Evolutionary conservation across 2,797 vertebrate species (phyloP), one percentile per base, ranked within the genome.

Genomic region (Basileuterus tristriatus): DNA sequence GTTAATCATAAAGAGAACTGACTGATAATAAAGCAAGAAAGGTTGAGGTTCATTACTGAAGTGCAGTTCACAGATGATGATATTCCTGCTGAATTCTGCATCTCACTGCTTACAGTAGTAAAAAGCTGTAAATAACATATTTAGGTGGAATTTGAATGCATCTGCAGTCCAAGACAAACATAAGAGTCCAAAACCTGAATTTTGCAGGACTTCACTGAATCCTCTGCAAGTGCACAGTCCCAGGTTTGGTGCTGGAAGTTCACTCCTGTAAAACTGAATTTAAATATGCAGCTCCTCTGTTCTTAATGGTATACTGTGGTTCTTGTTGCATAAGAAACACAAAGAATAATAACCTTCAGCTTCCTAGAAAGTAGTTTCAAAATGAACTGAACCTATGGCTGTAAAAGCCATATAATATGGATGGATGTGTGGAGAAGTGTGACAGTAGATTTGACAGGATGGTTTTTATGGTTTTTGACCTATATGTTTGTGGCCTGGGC

Each of bases 391-490:
- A 44, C 3, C 2, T 34, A 1, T 52, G 39, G n/a, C 4, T 52
- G 8, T 37, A 39, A 70, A 68, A 77, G 14, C 20, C 12, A 11
- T 55, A 0, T 36, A 6, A 44, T 62, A n/a, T 37, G 20, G 0
- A 2, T 41, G 23, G 0, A 0, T 43, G 6, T 21, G 22, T 30
- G 53, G 13, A 24, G 53, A 53, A 43, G 3, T 20, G 37, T 5
- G 8, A 29, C 8, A 11, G 22, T 41, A n/a, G 5, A 6, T 74
- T 67, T 68, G 32, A 11, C 37, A 68, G 15, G 23, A 2, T 44
- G 53, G 10, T n/a, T 52, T 27, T 52, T 36, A 17, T 19, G 15
- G 7, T 2, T 76, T 85, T 59, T 53, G 52, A 70, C 20, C 22
- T 4, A 1, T 36, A 39, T 67, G 20, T 30, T 20, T 75, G 21